Base-by-base conservation (phyloP, 1,140 invertebrate genomes). In the Heterodera carotae region DNA sequence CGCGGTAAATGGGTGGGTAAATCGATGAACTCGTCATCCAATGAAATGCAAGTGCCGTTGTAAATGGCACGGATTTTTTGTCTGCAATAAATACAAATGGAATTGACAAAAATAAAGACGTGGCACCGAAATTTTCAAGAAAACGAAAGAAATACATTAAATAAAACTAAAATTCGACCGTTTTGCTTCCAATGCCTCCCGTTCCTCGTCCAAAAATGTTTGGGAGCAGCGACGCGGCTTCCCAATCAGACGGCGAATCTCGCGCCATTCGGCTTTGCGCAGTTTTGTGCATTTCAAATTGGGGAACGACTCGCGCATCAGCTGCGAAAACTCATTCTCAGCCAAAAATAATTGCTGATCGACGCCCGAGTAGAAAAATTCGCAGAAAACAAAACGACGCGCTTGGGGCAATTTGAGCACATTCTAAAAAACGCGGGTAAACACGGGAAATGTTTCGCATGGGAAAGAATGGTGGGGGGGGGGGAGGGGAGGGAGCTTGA, bases 331-430 rank as follows among this genome's bases (percentile, higher is more conserved):
- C 90, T 98, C 96, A 90, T 98, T 98, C 84, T 97, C 94, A 68
- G 94, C 94, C 81, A 94, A 91, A 89, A 99, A 98, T 12, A 99
- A 89, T 67, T 94, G 92, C 85, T 93, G 94, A 84, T 34, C 89
- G 78, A 84, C 76, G n/a, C 82, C 97, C 83, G 95, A 98, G 88
- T 98, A 99, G 90, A 99, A 99, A 92, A 95, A 98, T 88, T 99
- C 97, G 89, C 95, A 97, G 66, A 82, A 81, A 8, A 82, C 81
- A 25, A 84, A 82, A n/a, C 81, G 96, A 88, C 98, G 96, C 29
- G 96, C 96, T 90, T 98, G 98, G 0, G 97, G 96, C 80, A 98
- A 89, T 89, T 98, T 98, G 0, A 99, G 90, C n/a, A 99, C 90
- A 90, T 99, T 99, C 82, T 95, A 3, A 56, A 74, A 56, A 25